These are phyloP conservation scores for Kryptopterus vitreolus DNA, from an alignment of 2,797 vertebrate species.

Conservation along the genomic window DNA sequence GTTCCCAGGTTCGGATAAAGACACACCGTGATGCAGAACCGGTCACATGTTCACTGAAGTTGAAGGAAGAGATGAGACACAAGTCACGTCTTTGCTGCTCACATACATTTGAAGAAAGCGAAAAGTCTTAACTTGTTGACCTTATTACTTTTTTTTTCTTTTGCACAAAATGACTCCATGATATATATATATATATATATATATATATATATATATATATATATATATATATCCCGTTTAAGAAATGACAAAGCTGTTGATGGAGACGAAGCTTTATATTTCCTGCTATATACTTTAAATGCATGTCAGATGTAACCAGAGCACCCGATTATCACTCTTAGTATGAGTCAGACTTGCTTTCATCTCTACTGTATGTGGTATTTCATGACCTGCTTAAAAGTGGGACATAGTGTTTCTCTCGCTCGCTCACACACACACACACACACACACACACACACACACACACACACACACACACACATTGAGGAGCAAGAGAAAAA, in stretches of 20 bases:
- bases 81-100: background rate
- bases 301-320: background rate
- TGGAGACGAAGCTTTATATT: conserved; percentile 6
- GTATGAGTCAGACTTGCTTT: conserved; percentile 38
- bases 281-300: conserved; percentile 2
- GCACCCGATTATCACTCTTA: conserved; percentile 14
- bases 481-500: conserved; percentile 14
- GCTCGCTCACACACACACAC: conserved; percentile 40
- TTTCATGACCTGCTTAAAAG: conserved; percentile 43
- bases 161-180: too few relatives aligned
- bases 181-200: background rate
- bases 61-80: background rate
- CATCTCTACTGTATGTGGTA: conserved; percentile 36
- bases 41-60: background rate
- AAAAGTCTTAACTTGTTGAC: background rate
- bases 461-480: conserved; percentile 38
- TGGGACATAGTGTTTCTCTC: conserved; percentile 31
- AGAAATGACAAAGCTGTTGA: conserved; percentile 10
- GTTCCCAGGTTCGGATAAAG: background rate
- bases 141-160: too few relatives aligned
- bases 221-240: background rate
- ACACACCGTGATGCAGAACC: background rate
- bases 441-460: conserved; percentile 41
- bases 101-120: background rate
- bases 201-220: too few relatives aligned